These are phyloP conservation scores for Oegoconia quadripuncta DNA, from an alignment of 2,888 invertebrate species.

Conservation along the genomic window DNA sequence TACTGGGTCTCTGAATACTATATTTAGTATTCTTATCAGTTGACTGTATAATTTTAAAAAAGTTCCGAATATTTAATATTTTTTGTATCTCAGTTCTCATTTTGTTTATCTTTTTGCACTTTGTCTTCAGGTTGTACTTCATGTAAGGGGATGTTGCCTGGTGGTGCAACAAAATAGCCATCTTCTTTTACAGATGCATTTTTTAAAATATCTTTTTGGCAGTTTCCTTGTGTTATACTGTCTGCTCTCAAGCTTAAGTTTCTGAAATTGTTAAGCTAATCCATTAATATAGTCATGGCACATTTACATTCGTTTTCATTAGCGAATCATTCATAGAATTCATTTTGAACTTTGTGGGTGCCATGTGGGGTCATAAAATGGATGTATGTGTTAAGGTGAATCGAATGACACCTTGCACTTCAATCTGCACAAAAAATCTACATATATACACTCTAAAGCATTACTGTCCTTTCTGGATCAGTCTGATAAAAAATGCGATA, in stretches of 20 bases:
- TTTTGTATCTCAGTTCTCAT: constrained; percentile 59
- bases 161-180: constrained; percentile 94
- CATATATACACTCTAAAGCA: too few relatives aligned
- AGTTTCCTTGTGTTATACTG: constrained; percentile 83
- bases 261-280: constrained; percentile 55
- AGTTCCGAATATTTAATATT: constrained; percentile 45
- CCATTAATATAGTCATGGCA: neutral
- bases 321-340: too few relatives aligned
- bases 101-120: constrained; percentile 32
- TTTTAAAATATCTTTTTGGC: constrained; percentile 82
- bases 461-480: too few relatives aligned
- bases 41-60: constrained; percentile 40
- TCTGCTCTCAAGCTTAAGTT: constrained; percentile 84
- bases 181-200: constrained; percentile 89
- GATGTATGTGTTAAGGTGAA: too few relatives aligned
- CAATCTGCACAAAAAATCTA: too few relatives aligned
- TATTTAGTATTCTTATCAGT: constrained; percentile 30
- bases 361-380: too few relatives aligned
- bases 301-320: too few relatives aligned
- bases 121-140: constrained; percentile 49
- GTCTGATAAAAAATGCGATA: too few relatives aligned
- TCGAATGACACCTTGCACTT: too few relatives aligned
- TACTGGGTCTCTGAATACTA: constrained; percentile 45
- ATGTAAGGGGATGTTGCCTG: constrained; percentile 89
- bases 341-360: too few relatives aligned